phyloP scores from a whole-genome alignment of 92 coral and sea anemone genomes.

The Epizoanthus scotinus region DNA sequence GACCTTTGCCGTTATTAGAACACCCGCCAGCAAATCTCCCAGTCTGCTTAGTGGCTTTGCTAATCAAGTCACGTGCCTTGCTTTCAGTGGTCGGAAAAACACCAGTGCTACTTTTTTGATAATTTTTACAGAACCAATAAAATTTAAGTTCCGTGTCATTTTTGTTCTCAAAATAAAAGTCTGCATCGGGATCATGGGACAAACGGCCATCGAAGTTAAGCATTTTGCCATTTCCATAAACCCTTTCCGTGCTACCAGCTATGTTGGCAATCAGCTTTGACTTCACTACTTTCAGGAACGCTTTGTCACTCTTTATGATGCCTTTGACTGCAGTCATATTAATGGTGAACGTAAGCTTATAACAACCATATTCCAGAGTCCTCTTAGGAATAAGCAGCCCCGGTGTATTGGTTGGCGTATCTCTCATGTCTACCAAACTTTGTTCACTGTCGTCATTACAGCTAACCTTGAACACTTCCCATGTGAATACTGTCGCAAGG shows the following conservation, averaged over 20 bases:
- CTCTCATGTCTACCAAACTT: too few species aligned
- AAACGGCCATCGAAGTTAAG: background rate
- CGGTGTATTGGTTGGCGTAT: background rate
- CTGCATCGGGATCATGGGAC: constrained; percentile 6
- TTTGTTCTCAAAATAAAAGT: background rate
- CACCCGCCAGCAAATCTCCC: background rate
- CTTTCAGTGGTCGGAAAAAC: background rate
- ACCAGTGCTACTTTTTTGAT: too few species aligned
- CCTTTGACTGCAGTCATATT: constrained; percentile 16
- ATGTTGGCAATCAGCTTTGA: constrained; percentile 6
- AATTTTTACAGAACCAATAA: constrained; percentile 3
- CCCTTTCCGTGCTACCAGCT: constrained; percentile 1
- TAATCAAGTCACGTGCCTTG: background rate
- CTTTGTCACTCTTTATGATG: background rate
- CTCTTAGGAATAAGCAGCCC: constrained; percentile 3
- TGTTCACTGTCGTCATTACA: background rate
- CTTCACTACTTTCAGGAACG: background rate
- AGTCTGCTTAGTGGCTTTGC: background rate
- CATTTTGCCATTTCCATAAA: background rate
- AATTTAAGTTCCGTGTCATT: background rate
- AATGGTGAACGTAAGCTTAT: background rate
- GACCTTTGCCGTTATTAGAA: background rate
- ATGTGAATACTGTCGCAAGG: constrained; percentile 2
- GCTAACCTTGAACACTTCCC: background rate
- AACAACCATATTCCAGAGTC: background rate